Percentiles rank a stretch among this genome's conserved stretches.
These are phyloP conservation scores for Tethya wilhelma DNA, from an alignment of 37 sponge, comb jelly and placozoan species.

Conservation along the genomic window DNA sequence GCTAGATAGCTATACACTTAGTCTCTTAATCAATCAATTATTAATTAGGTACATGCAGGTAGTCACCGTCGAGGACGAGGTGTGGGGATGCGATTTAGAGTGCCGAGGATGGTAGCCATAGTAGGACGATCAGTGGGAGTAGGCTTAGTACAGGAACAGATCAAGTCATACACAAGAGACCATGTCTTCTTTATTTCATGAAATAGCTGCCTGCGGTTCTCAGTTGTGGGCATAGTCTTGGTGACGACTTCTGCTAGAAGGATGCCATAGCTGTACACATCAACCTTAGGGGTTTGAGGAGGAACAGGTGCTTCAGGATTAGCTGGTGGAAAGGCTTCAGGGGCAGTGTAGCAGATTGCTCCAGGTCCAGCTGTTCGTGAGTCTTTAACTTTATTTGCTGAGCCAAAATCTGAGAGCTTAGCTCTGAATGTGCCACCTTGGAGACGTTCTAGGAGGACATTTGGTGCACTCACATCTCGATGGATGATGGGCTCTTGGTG, in stretches of 20 bases:
- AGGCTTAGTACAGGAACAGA: slow-evolving; percentile 10
- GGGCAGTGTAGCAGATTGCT: slow-evolving; percentile 64
- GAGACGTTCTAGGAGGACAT: slow-evolving; percentile 56
- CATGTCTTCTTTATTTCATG: not conserved
- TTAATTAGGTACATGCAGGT: not conserved
- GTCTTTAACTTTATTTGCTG: slow-evolving; percentile 57
- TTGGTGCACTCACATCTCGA: slow-evolving; percentile 78
- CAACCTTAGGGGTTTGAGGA: slow-evolving; percentile 69
- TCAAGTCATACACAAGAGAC: slow-evolving; percentile 1
- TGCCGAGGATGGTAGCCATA: not conserved
- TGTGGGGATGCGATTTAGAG: not conserved
- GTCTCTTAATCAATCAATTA: too few relatives aligned
- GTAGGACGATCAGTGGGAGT: slow-evolving; percentile 17
- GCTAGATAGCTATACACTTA: too few relatives aligned
- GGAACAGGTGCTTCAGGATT: not conserved
- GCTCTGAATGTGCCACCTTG: slow-evolving; percentile 40
- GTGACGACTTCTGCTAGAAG: slow-evolving; percentile 56
- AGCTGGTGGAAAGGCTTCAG: slow-evolving; percentile 44
- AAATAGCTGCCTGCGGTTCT: not conserved
- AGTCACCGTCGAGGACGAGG: too few relatives aligned
- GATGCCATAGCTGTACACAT: slow-evolving; percentile 82
- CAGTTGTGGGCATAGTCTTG: slow-evolving; percentile 39
- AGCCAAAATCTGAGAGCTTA: slow-evolving; percentile 78
- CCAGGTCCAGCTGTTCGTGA: slow-evolving; percentile 43
- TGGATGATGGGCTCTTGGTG: slow-evolving; percentile 72